phyloP scores from a whole-genome alignment of 2,888 invertebrate species.

The Sympetrum striolatum region DNA sequence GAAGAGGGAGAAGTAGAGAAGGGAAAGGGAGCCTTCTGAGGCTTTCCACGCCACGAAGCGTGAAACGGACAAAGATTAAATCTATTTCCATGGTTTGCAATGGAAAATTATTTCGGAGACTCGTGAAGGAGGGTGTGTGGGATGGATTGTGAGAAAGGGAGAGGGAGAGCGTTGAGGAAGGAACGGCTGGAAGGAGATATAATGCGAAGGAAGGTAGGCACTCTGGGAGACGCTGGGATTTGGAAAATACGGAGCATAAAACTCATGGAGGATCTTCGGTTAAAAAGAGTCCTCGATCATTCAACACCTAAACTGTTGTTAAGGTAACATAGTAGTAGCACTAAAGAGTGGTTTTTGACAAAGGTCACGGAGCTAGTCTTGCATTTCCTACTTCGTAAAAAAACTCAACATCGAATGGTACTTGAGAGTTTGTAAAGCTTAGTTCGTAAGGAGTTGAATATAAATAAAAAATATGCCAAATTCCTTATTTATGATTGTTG shows the following conservation, averaged over 20 bases:
- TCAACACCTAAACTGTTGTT: too few species aligned
- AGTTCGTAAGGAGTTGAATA: too few species aligned
- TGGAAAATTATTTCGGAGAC: slow-evolving; percentile 39
- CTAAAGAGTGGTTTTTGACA: too few species aligned
- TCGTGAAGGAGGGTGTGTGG: background rate
- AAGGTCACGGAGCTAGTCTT: too few species aligned
- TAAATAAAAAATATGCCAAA: too few species aligned
- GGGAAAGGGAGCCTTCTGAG: slow-evolving; percentile 61
- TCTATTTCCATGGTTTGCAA: slow-evolving; percentile 51
- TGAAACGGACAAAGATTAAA: slow-evolving; percentile 67
- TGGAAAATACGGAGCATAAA: background rate
- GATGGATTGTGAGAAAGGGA: background rate
- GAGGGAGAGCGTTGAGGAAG: background rate
- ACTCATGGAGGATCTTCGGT: background rate
- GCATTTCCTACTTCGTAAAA: too few species aligned
- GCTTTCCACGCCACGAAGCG: slow-evolving; percentile 64
- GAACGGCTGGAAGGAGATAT: background rate
- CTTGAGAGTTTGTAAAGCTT: too few species aligned
- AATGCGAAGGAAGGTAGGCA: background rate
- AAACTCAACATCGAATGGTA: too few species aligned
- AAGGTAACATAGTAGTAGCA: too few species aligned
- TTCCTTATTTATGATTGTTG: too few species aligned
- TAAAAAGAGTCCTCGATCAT: too few species aligned
- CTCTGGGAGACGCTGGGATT: background rate
- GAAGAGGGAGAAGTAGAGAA: slow-evolving; percentile 59